Evolutionary conservation across 2,888 invertebrate species (phyloP).

Genomic region (Hemaris fuciformis): DNA sequence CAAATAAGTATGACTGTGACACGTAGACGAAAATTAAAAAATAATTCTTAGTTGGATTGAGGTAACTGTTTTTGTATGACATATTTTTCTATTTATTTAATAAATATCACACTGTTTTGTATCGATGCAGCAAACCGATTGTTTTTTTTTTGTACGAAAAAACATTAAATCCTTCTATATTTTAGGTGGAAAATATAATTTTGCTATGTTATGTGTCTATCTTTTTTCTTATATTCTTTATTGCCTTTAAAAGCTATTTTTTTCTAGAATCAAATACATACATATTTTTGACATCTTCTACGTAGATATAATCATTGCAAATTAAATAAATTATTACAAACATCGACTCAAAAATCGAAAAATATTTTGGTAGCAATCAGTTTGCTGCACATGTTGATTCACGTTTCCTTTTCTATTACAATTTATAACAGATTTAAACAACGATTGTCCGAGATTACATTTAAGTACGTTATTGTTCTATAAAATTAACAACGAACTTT

Average conservation of each 20-base stretch:
- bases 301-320: too few relatives aligned
- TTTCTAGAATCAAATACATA: too few relatives aligned
- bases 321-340: too few relatives aligned
- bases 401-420: background rate
- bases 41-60: constrained; percentile 23
- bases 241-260: too few relatives aligned
- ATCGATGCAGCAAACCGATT: constrained; percentile 23
- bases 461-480: background rate
- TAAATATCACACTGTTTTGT: constrained; percentile 63
- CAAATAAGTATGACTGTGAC: background rate
- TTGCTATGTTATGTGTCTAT: too few relatives aligned
- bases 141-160: background rate
- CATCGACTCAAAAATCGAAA: background rate
- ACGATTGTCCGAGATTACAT: background rate
- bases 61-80: constrained; percentile 58
- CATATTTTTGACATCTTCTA: too few relatives aligned
- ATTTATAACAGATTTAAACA: background rate
- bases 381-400: background rate
- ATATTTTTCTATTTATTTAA: constrained; percentile 45
- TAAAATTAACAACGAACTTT: background rate
- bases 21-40: background rate
- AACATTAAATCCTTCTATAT: background rate
- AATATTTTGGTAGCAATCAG: background rate
- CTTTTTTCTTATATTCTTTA: too few relatives aligned
- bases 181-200: too few relatives aligned